phyloP scores from a whole-genome alignment of 1,140 invertebrate genomes.

The Drosophila sp. region DNA sequence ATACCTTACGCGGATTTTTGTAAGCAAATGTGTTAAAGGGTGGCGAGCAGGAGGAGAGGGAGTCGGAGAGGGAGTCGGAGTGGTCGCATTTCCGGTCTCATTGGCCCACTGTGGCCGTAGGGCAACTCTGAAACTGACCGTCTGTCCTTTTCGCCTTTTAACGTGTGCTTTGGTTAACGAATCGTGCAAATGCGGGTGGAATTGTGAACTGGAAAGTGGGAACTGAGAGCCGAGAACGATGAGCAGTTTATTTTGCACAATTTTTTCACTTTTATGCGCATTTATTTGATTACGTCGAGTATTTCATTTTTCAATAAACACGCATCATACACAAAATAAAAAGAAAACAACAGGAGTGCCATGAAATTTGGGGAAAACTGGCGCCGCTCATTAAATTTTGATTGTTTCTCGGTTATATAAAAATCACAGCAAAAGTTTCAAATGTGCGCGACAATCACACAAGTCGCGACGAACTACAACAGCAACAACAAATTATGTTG shows the following conservation, averaged over 20 bases:
- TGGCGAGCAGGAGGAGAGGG: conserved; percentile 1
- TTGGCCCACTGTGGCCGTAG: conserved; percentile 37
- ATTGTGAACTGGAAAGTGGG: conserved; percentile 45
- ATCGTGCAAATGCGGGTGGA: conserved; percentile 84
- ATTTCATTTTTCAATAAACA: conserved; percentile 81
- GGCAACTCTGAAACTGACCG: conserved; percentile 66
- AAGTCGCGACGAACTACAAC: conserved; percentile 29
- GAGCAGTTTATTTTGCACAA: conserved; percentile 72
- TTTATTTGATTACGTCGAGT: conserved; percentile 76
- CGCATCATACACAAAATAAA: conserved; percentile 5
- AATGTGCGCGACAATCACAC: conserved; percentile 24
- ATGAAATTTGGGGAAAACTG: conserved; percentile 41
- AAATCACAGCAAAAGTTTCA: conserved; percentile 75
- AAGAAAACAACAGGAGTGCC: background rate
- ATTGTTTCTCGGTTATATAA: conserved; percentile 72
- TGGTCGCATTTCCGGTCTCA: conserved; percentile 22
- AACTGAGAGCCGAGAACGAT: conserved; percentile 29
- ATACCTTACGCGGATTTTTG: background rate
- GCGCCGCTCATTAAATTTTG: conserved; percentile 81
- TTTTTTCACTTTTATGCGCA: conserved; percentile 68
- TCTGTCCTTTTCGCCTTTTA: conserved; percentile 46
- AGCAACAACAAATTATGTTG: conserved; percentile 66
- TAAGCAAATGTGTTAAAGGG: conserved; percentile 48
- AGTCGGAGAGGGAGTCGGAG: too few relatives aligned
- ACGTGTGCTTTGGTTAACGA: conserved; percentile 85